Evolutionary conservation across 2,113 vertebrate species (phyloP).

Genomic region (Turnix velox): DNA sequence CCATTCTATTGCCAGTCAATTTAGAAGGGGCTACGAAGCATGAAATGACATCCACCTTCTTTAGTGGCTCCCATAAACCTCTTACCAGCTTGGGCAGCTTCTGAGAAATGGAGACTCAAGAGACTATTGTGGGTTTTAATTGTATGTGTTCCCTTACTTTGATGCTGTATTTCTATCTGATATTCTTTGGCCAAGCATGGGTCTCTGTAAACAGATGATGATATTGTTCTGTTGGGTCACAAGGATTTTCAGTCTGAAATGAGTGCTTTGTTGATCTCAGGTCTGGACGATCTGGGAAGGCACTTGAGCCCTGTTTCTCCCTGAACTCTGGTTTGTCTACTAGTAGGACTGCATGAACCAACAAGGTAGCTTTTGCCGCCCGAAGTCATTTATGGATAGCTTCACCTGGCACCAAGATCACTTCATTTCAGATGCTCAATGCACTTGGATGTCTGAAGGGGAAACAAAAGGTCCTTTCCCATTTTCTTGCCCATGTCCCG

Average conservation of each 20-base stretch:
- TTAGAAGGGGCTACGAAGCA: not conserved
- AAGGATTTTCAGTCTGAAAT: not conserved
- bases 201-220: not conserved
- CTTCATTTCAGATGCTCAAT: not conserved
- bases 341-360: not conserved
- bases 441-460: not conserved
- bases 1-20: not conserved
- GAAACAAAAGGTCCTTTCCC: not conserved
- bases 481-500: not conserved
- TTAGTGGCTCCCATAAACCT: not conserved
- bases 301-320: not conserved
- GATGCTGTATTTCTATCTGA: not conserved
- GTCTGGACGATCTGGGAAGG: not conserved
- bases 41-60: not conserved
- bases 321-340: not conserved
- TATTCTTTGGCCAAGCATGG: not conserved
- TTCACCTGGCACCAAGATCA: not conserved
- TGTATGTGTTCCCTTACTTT: not conserved
- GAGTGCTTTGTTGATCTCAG: not conserved
- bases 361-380: not conserved
- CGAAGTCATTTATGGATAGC: not conserved
- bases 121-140: not conserved
- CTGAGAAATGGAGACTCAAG: not conserved
- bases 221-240: not conserved
- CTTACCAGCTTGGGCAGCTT: not conserved